Evolutionary conservation across 2,888 invertebrate genomes (phyloP), one percentile per base, ranked within the genome.

Genomic region (Acleris laterana): DNA sequence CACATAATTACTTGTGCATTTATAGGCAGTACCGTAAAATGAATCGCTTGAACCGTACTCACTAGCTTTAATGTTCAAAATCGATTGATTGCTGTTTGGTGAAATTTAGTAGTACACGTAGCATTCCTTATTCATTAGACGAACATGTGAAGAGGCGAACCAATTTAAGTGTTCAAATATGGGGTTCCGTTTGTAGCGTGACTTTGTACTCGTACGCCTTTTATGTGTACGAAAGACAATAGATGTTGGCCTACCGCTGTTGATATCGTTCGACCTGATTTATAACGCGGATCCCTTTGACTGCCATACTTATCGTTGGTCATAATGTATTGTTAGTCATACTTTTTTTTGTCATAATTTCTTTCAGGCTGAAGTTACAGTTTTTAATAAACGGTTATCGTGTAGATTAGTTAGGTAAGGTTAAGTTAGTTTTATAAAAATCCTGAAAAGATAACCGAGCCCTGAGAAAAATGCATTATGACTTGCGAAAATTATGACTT

Each of bases 141-240:
- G 70, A 73, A 69, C 64, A 72, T 70, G 74, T 74, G 74, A 78
- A 76, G 77, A 74, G 75, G 72, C 73, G 76, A 81, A 83, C 78
- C 80, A 85, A 86, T 86, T 84, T 82, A 79, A 81, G 74, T 77
- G 83, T 81, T 81, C 84, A 85, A 85, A 85, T 78, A 83, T 76
- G 71, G 72, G 73, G 75, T 66, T 70, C 51, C 50, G 59, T 62
- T 49, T 46, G 32, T 19, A 42, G 51, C 56, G 25, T 62, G 61
- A 62, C 61, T 64, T 65, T 22, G 57, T 56, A 56, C 49, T 22
- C 32, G 44, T 17, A 56, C 55, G 61, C 61, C 22, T 56, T 56
- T 57, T 32, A 28, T 56, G n/a, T 51, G 59, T 61, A 59, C n/a
- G 20, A 17, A 50, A 65, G 22, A 50, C 60, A 20, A 62, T 7